Percentiles rank a stretch among this genome's conserved stretches.
These are phyloP conservation scores for Drosophila kanekoi DNA, from an alignment of 2,888 invertebrate genomes.

Conservation along the genomic window DNA sequence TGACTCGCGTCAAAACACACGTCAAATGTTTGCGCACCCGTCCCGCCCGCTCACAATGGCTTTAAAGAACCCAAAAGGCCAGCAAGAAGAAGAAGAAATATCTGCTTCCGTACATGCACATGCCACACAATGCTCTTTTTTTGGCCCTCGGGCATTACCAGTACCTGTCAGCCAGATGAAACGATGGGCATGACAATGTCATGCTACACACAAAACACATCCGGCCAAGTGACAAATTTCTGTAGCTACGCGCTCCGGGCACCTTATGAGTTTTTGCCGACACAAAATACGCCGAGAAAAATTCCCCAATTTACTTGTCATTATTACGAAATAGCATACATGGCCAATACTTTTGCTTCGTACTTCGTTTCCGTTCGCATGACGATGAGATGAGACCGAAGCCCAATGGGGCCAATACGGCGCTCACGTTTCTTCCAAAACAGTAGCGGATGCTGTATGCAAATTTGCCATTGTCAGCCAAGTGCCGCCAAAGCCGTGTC, in stretches of 20 bases:
- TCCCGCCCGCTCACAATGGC: constrained; percentile 24
- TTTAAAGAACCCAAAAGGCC: constrained; percentile 33
- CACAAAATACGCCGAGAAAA: constrained; percentile 40
- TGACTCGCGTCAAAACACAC: constrained; percentile 83
- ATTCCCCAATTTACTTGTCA: constrained; percentile 68
- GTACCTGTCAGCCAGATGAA: constrained; percentile 64
- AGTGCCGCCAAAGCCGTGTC: constrained; percentile 72
- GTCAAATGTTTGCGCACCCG: constrained; percentile 82
- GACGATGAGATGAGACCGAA: constrained; percentile 38
- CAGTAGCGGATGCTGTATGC: constrained; percentile 82
- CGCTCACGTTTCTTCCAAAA: constrained; percentile 68
- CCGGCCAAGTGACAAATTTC: constrained; percentile 75
- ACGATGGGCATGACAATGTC: constrained; percentile 69
- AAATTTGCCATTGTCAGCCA: constrained; percentile 66
- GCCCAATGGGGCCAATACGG: constrained; percentile 34
- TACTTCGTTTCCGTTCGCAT: constrained; percentile 60
- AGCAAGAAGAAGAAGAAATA: constrained; percentile 34
- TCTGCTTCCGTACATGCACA: constrained; percentile 69
- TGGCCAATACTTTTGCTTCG: constrained; percentile 19
- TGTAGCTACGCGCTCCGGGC: constrained; percentile 45
- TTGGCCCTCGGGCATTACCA: constrained; percentile 52
- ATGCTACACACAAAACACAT: constrained; percentile 74
- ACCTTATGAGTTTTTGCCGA: constrained; percentile 53
- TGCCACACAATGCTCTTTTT: constrained; percentile 49
- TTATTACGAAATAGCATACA: constrained; percentile 63